A percentile compares a stretch with the other conserved stretches of the same genome.
These are phyloP conservation scores for Tyrophagus putrescentiae DNA, from an alignment of 1,140 invertebrate species.

Conservation along the genomic window DNA sequence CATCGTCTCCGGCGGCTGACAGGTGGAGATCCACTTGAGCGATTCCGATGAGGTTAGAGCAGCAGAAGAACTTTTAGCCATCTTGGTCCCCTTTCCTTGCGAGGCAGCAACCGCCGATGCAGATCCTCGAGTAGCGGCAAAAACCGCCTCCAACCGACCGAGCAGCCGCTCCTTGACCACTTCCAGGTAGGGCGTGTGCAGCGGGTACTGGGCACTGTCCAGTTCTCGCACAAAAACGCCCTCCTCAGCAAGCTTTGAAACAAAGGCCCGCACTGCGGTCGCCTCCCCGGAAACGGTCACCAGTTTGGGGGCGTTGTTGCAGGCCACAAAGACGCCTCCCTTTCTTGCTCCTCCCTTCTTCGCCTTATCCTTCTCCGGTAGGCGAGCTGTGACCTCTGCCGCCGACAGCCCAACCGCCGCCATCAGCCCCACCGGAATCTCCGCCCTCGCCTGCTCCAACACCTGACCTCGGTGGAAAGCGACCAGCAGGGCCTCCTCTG, in stretches of 20 bases:
- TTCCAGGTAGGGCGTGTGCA: conserved; percentile 82
- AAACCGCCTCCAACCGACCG: conserved; percentile 57
- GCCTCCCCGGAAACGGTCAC: conserved; percentile 79
- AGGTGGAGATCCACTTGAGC: not conserved
- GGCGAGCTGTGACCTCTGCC: conserved; percentile 57
- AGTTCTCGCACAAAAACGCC: conserved; percentile 73
- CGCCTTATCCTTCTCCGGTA: no score
- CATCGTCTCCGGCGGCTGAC: not conserved
- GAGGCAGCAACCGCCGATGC: no score
- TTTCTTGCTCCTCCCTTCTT: no score
- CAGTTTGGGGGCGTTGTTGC: conserved; percentile 83
- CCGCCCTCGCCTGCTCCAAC: conserved; percentile 25
- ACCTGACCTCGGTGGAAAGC: conserved; percentile 36
- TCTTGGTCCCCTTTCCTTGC: no score
- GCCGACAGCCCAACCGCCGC: conserved; percentile 65
- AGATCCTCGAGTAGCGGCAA: conserved; percentile 42
- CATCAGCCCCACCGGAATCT: conserved; percentile 39
- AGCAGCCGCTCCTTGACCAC: conserved; percentile 62
- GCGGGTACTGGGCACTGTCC: conserved; percentile 69
- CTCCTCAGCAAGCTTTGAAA: conserved; percentile 52
- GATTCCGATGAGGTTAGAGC: not conserved
- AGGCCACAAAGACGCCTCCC: conserved; percentile 69
- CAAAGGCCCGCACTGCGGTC: conserved; percentile 49
- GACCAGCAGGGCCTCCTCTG: conserved; percentile 39
- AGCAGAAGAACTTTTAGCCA: no score